Evolutionary conservation across 2,888 invertebrate genomes (phyloP).

Genomic region (Mesorhabditis sp.): DNA sequence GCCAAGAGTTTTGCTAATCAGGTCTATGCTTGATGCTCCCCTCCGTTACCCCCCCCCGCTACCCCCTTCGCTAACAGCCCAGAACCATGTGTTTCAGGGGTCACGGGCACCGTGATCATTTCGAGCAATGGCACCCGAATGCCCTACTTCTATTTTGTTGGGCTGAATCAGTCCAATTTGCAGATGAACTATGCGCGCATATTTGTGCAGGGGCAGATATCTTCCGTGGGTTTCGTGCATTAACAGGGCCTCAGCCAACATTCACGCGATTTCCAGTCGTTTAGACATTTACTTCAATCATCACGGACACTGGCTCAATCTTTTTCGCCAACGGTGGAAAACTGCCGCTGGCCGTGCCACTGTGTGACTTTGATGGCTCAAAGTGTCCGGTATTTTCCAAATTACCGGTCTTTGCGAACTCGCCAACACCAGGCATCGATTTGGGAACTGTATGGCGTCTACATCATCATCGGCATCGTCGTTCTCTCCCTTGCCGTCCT

Average conservation of each 20-base stretch:
- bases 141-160: conserved; percentile 17
- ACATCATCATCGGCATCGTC: background rate
- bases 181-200: background rate
- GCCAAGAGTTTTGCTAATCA: no score
- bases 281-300: conserved; percentile 25
- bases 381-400: background rate
- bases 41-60: no score
- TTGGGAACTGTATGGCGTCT: background rate
- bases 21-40: no score
- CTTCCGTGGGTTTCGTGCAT: background rate
- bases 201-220: background rate
- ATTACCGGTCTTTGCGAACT: background rate
- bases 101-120: conserved; percentile 14
- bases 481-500: background rate
- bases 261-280: background rate
- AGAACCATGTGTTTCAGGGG: conserved; percentile 5
- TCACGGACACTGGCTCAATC: conserved; percentile 16
- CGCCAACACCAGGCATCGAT: background rate
- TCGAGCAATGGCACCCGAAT: conserved; percentile 16
- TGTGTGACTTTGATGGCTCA: conserved; percentile 31
- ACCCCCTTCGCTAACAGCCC: no score
- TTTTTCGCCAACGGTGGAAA: conserved; percentile 26
- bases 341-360: conserved; percentile 21
- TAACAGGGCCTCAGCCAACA: no score
- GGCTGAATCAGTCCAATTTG: conserved; percentile 7